Conservation (phyloP, 1,140 invertebrate species). For the Calephelis virginiensis region DNA sequence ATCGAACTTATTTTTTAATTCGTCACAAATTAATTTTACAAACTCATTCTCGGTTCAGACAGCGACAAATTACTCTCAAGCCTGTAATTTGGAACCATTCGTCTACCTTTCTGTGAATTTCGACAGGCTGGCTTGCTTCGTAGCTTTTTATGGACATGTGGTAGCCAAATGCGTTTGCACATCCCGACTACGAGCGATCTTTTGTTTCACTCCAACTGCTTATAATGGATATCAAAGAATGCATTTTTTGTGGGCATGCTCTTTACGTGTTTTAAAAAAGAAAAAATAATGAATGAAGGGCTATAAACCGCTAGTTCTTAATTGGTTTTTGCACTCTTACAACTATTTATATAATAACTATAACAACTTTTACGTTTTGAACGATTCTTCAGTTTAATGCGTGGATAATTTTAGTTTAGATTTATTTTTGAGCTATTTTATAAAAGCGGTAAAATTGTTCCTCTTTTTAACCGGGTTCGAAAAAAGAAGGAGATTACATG, state of each 20-base stretch:
- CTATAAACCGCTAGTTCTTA: slow-evolving; percentile 41
- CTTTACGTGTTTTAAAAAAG: slow-evolving; percentile 38
- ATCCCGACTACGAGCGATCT: slow-evolving; percentile 42
- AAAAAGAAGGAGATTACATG: no score
- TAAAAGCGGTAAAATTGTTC: no score
- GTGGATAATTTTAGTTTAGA: no score
- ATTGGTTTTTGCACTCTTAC: slow-evolving; percentile 35
- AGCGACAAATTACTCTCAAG: slow-evolving; percentile 30
- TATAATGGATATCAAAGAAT: slow-evolving; percentile 44
- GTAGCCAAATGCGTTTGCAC: slow-evolving; percentile 60
- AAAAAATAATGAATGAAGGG: slow-evolving; percentile 39
- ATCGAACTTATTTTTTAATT: no score
- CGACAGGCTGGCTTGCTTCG: slow-evolving; percentile 38
- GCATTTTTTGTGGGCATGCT: slow-evolving; percentile 47
- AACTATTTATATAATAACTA: no score
- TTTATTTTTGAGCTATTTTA: no score
- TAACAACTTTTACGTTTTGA: slow-evolving; percentile 1
- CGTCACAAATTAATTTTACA: no score
- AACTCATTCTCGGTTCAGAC: no score
- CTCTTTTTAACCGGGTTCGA: no score
- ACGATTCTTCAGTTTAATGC: no score
- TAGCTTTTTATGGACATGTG: slow-evolving; percentile 61
- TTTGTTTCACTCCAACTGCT: slow-evolving; percentile 52
- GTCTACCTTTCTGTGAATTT: slow-evolving; percentile 41
- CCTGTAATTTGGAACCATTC: slow-evolving; percentile 35